Evolutionary conservation across 2,113 vertebrate species (phyloP).

Genomic region (Macrotis lagotis): DNA sequence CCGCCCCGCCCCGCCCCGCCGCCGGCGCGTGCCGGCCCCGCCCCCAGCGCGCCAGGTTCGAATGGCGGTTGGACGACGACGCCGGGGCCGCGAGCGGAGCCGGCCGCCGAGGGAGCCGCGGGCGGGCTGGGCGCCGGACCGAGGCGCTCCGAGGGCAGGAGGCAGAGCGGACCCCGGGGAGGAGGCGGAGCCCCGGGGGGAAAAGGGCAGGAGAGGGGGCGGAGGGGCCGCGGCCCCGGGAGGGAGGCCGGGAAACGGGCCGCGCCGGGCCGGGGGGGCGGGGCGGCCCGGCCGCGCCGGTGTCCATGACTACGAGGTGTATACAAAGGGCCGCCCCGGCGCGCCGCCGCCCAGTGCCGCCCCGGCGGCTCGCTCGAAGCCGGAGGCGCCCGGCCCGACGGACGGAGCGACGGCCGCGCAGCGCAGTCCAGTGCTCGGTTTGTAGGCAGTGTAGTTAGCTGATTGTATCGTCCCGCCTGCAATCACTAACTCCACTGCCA

Average conservation of each 20-base stretch:
- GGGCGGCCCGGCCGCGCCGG: conserved; percentile 32
- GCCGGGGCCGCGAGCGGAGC: conserved; percentile 23
- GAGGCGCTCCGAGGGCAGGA: not conserved
- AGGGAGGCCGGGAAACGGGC: not conserved
- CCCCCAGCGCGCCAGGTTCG: conserved; percentile 61
- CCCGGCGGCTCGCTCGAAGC: not conserved
- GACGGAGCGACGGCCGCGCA: no score
- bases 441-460: conserved; percentile 95
- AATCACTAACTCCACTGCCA: conserved; percentile 94
- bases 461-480: conserved; percentile 84
- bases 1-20: not conserved
- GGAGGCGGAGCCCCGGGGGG: no score
- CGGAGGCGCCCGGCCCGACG: not conserved
- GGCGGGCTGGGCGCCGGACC: not conserved
- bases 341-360: conserved; percentile 12
- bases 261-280: not conserved
- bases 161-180: not conserved
- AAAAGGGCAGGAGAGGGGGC: not conserved
- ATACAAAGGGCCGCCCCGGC: conserved; percentile 63
- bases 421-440: conserved; percentile 87
- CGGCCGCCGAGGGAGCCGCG: not conserved
- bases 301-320: conserved; percentile 71
- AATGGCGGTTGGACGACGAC: conserved; percentile 67
- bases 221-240: not conserved
- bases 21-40: conserved; percentile 19